Percentiles rank a stretch among this genome's conserved stretches.
Conservation (phyloP, 2,888 invertebrate species). For the Andrena fulva region DNA sequence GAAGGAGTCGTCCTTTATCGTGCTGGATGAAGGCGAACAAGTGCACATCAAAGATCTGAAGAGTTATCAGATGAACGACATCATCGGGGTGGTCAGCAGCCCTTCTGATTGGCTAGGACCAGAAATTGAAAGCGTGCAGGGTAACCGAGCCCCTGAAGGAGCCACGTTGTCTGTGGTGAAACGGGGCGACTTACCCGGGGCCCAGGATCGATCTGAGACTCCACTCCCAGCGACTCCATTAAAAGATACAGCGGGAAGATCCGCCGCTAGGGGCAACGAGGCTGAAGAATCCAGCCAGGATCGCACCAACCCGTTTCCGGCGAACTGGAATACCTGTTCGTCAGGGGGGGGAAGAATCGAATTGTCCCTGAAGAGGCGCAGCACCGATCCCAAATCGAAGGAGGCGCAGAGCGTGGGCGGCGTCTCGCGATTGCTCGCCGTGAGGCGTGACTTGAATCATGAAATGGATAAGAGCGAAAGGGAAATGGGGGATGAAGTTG, state of each 20-base stretch:
- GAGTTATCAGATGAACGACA: constrained; percentile 58
- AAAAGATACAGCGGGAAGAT: neutral
- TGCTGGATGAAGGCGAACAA: constrained; percentile 48
- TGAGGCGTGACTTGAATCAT: constrained; percentile 51
- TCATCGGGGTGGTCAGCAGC: constrained; percentile 51
- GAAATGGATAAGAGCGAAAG: neutral
- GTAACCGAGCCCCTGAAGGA: neutral
- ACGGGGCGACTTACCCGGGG: neutral
- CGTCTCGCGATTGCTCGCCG: constrained; percentile 9
- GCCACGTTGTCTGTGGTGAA: neutral
- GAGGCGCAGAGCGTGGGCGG: neutral
- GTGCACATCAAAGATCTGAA: constrained; percentile 43
- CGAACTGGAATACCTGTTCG: neutral
- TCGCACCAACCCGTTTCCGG: neutral
- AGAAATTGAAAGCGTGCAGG: neutral
- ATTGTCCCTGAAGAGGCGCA: constrained; percentile 39
- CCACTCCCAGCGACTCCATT: neutral
- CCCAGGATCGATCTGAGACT: neutral
- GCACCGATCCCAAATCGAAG: neutral
- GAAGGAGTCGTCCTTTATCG: constrained; percentile 23
- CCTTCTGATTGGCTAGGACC: neutral
- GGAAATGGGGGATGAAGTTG: neutral
- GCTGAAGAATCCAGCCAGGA: too few species aligned
- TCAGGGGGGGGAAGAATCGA: neutral
- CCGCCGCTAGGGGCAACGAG: neutral